These are phyloP conservation scores for Drosophila mercatorum DNA, from an alignment of 2,888 invertebrate genomes.

Conservation along the genomic window DNA sequence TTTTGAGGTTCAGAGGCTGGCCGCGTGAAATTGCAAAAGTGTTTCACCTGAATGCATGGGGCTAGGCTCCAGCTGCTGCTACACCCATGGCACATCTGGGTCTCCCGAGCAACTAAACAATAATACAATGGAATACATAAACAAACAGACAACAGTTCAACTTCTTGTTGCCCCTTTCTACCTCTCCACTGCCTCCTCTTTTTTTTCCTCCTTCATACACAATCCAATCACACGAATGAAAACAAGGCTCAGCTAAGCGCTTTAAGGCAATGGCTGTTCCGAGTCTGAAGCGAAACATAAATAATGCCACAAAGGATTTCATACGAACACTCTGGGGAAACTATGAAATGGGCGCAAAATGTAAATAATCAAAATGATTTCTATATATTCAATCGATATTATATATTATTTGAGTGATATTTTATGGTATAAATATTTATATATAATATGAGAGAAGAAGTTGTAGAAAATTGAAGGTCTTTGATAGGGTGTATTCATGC, in stretches of 20 bases:
- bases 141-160: slow-evolving; percentile 17
- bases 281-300: slow-evolving; percentile 6
- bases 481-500: too few species aligned
- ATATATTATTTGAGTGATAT: not conserved
- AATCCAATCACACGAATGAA: slow-evolving; percentile 18
- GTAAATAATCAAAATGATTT: not conserved
- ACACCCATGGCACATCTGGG: slow-evolving; percentile 41
- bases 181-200: too few species aligned
- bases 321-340: not conserved
- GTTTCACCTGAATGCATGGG: slow-evolving; percentile 80
- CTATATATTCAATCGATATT: not conserved
- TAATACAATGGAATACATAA: slow-evolving; percentile 43
- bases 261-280: slow-evolving; percentile 5
- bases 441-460: not conserved
- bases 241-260: slow-evolving; percentile 3
- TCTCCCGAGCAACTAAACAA: slow-evolving; percentile 47
- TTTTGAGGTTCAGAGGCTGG: slow-evolving; percentile 44
- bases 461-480: too few species aligned
- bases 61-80: slow-evolving; percentile 39
- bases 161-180: not conserved
- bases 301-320: slow-evolving; percentile 15
- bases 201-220: not conserved
- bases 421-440: not conserved
- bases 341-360: not conserved
- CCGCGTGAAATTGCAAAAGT: slow-evolving; percentile 80